Evolutionary conservation across 2,113 vertebrate genomes (phyloP).

Genomic region (Pelodiscus sinensis): DNA sequence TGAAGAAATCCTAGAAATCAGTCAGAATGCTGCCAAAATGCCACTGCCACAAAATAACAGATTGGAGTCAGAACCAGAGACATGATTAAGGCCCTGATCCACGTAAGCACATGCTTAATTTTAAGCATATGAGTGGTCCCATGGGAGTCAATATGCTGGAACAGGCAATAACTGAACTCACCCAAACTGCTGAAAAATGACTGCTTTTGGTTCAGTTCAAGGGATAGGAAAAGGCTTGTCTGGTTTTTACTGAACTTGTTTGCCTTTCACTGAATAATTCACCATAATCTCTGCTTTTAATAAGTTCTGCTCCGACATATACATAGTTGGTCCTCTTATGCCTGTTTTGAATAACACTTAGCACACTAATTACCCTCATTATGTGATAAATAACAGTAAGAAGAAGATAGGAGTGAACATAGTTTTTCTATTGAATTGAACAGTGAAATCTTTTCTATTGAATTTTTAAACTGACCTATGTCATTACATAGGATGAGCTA

Average conservation of each 20-base stretch:
- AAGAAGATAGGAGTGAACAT: accelerated
- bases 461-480: neutral
- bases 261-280: neutral
- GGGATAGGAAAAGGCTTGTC: neutral
- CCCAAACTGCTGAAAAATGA: neutral
- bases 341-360: neutral
- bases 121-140: neutral
- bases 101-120: neutral
- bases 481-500: accelerated
- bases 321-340: accelerated
- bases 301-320: accelerated
- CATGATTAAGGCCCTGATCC: neutral
- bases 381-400: neutral
- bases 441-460: neutral
- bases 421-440: accelerated
- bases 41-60: neutral
- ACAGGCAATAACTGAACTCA: neutral
- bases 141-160: neutral
- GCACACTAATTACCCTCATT: neutral
- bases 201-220: no score
- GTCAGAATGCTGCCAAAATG: neutral
- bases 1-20: neutral
- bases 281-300: accelerated
- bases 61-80: neutral
- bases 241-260: neutral